Conservation (phyloP, 2,113 vertebrate species). For the Dicerorhinus sumatrensis region DNA sequence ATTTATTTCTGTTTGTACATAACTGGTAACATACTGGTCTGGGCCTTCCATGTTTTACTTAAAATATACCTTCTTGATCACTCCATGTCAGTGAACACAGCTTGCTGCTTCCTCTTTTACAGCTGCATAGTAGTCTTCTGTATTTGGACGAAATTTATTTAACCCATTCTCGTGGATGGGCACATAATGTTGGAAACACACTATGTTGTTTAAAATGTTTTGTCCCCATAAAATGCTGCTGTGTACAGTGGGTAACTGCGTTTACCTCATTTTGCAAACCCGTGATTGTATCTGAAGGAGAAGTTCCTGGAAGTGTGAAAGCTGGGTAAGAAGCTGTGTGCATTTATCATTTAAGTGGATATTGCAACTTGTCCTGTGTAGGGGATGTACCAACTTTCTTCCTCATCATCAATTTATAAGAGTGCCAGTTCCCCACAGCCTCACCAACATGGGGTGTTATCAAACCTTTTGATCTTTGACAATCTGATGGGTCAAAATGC, state of each 20-base stretch:
- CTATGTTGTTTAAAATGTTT: neutral
- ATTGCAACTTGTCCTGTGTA: neutral
- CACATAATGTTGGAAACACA: neutral
- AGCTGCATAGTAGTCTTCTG: neutral
- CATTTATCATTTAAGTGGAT: neutral
- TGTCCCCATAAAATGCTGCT: neutral
- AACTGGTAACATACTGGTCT: neutral
- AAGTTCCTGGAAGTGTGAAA: neutral
- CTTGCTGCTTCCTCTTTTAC: neutral
- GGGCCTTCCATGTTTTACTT: neutral
- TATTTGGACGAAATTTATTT: too few species aligned
- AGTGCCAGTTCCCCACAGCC: neutral
- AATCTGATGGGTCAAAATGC: neutral
- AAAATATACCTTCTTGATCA: neutral
- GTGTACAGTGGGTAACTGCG: accelerated
- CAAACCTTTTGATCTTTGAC: neutral
- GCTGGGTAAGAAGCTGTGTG: neutral
- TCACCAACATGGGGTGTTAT: neutral
- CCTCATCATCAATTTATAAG: neutral
- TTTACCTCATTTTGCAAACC: neutral
- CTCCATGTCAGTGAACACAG: neutral
- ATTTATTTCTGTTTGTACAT: neutral
- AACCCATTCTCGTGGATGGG: accelerated
- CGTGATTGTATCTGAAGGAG: neutral
- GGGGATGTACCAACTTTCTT: neutral